Percentiles rank a stretch among this genome's conserved stretches.
These are phyloP conservation scores for Apotomis capreana DNA, from an alignment of 2,888 invertebrate species.

Conservation along the genomic window DNA sequence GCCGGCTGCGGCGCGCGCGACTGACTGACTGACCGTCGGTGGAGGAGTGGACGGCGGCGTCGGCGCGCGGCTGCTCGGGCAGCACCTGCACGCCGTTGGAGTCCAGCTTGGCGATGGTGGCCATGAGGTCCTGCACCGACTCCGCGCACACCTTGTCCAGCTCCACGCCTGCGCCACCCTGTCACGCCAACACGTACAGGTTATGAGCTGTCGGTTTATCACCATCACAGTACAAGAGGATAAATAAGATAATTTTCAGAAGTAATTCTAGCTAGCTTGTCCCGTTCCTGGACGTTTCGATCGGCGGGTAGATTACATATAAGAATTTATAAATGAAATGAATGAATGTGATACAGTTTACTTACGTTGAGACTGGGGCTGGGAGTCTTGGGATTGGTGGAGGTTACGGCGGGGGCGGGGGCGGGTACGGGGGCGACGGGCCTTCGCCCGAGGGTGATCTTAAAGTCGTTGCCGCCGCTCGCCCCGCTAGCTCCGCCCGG, in stretches of 20 bases:
- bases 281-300: too few species aligned
- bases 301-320: too few species aligned
- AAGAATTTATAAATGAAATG: too few species aligned
- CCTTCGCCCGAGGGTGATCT: conserved; percentile 85
- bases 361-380: conserved; percentile 88
- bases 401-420: conserved; percentile 83
- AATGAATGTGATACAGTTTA: not conserved
- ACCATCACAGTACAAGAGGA: too few species aligned
- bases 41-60: conserved; percentile 89
- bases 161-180: conserved; percentile 70
- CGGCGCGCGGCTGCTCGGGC: conserved; percentile 79
- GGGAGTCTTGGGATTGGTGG: conserved; percentile 93
- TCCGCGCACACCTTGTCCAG: conserved; percentile 93
- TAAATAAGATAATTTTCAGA: too few species aligned
- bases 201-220: too few species aligned
- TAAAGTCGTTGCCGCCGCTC: conserved; percentile 81
- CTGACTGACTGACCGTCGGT: conserved; percentile 79
- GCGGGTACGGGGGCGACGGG: conserved; percentile 50
- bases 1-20: conserved; percentile 46
- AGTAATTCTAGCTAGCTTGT: too few species aligned
- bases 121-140: conserved; percentile 93
- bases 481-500: conserved; percentile 47
- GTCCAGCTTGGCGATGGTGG: conserved; percentile 93
- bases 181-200: not conserved
- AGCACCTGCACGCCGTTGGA: conserved; percentile 91